A percentile compares a stretch with the other conserved stretches of the same genome.
These are phyloP conservation scores for Aphelinus atriplicis DNA, from an alignment of 1,140 invertebrate genomes.

Conservation along the genomic window DNA sequence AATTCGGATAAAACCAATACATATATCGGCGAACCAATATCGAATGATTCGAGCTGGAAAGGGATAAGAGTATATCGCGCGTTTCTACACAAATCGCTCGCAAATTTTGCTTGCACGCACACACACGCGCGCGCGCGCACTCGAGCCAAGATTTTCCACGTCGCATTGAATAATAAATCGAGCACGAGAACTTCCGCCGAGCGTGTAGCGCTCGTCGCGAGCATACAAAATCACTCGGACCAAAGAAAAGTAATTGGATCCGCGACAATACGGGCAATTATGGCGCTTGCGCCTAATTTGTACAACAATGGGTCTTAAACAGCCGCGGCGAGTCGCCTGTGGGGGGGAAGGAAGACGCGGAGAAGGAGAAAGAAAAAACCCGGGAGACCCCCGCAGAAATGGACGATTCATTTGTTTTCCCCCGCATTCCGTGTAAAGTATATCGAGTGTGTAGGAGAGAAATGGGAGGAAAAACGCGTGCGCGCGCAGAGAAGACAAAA, in stretches of 20 bases:
- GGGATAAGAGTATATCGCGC: too few relatives aligned
- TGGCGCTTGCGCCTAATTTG: not conserved
- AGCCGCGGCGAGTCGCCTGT: not conserved
- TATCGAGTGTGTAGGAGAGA: not conserved
- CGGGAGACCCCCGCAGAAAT: not conserved
- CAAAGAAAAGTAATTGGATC: not conserved
- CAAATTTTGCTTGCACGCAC: too few relatives aligned
- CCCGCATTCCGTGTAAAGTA: not conserved
- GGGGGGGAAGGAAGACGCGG: not conserved
- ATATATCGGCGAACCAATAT: too few relatives aligned
- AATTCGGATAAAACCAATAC: too few relatives aligned
- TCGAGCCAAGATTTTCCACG: too few relatives aligned
- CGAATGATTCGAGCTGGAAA: too few relatives aligned
- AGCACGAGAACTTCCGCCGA: not conserved
- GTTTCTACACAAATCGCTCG: too few relatives aligned
- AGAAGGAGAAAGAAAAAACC: too few relatives aligned
- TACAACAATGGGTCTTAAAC: conserved; percentile 5
- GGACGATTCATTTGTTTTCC: not conserved
- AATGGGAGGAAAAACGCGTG: not conserved
- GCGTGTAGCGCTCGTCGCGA: not conserved
- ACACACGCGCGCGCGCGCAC: too few relatives aligned
- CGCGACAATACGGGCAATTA: too few relatives aligned
- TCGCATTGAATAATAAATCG: too few relatives aligned
- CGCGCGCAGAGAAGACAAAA: not conserved
- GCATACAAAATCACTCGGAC: not conserved